phyloP scores from a whole-genome alignment of 2,888 invertebrate species.

The Lasioglossum villosulum region DNA sequence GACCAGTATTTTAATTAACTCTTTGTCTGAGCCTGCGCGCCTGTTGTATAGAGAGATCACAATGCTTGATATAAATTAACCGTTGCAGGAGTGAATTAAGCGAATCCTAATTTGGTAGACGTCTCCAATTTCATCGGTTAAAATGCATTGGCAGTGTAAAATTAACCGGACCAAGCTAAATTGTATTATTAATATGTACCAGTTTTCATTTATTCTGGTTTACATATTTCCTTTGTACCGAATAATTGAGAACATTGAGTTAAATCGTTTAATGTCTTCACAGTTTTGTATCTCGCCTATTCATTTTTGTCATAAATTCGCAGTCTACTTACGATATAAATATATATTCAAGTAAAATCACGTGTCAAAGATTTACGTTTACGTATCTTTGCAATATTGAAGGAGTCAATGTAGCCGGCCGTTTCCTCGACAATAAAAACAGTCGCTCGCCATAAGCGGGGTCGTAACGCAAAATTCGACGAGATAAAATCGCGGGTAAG shows the following conservation, averaged over 20 bases:
- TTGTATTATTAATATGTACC: neutral
- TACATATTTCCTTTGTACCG: neutral
- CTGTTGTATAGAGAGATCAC: neutral
- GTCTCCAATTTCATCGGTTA: neutral
- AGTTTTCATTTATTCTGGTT: neutral
- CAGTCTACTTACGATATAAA: neutral
- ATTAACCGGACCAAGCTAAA: too few species aligned
- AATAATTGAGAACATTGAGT: neutral
- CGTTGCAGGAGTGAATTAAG: neutral
- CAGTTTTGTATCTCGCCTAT: too few species aligned
- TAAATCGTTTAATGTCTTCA: too few species aligned
- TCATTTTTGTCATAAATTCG: too few species aligned
- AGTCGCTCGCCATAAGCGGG: neutral
- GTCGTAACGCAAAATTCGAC: neutral
- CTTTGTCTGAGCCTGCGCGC: neutral
- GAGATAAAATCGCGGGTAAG: constrained; percentile 1
- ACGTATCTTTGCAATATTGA: neutral
- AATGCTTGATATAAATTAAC: neutral
- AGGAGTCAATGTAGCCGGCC: neutral
- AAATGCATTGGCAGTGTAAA: neutral
- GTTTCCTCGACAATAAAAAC: neutral
- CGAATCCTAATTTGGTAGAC: neutral
- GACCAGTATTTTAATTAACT: neutral
- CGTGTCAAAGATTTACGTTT: neutral
- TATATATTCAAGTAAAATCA: neutral